These are phyloP conservation scores for Microtus richardsoni DNA, from an alignment of 2,113 vertebrate species.

Conservation along the genomic window DNA sequence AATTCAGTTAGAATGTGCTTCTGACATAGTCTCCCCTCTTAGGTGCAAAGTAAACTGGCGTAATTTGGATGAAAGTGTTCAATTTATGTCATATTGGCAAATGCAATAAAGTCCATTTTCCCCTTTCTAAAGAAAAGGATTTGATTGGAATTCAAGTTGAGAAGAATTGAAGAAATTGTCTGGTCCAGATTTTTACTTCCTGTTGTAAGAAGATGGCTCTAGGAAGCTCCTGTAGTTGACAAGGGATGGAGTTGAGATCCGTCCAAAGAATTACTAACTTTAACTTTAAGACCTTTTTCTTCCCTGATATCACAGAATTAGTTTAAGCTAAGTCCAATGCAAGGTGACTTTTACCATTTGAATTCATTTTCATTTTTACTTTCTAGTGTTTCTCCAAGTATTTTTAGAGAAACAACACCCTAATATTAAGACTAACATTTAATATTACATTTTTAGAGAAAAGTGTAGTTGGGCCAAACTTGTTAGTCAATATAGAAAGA, in stretches of 20 bases:
- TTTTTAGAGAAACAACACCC: background rate
- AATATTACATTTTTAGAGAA: background rate
- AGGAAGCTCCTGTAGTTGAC: background rate
- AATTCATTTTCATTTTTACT: background rate
- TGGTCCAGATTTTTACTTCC: background rate
- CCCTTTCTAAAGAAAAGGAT: background rate
- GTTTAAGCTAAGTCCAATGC: background rate
- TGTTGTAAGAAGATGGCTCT: background rate
- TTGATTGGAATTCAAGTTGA: background rate
- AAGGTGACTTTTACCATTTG: background rate
- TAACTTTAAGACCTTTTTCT: background rate
- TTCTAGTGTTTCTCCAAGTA: background rate
- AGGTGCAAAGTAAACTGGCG: constrained; percentile 3
- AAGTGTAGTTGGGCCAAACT: background rate
- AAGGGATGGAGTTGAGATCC: background rate
- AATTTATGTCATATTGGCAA: constrained; percentile 6
- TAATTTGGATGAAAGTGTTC: background rate
- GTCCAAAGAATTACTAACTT: background rate
- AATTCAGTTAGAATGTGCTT: background rate
- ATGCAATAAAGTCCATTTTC: background rate
- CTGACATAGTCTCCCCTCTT: background rate
- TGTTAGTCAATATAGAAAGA: background rate
- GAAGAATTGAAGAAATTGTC: background rate
- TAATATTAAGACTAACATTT: background rate
- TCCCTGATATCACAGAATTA: background rate